These are phyloP conservation scores for Phrynosoma blainvillii DNA, from an alignment of 2,113 vertebrate species.

Conservation along the genomic window DNA sequence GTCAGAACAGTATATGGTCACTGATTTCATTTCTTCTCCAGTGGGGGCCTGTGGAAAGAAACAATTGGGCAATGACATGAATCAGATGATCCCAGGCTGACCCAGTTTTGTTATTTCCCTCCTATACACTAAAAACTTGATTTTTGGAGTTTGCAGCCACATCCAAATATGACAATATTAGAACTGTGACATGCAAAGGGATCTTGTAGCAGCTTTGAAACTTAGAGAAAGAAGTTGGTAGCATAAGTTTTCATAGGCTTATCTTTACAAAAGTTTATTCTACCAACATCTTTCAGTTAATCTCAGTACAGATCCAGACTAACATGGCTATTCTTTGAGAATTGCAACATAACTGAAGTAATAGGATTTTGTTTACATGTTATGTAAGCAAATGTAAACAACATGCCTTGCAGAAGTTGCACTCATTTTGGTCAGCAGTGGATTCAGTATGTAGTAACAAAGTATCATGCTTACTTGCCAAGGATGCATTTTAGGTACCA, in stretches of 20 bases:
- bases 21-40: not conserved
- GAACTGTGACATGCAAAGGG: not conserved
- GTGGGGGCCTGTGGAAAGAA: not conserved
- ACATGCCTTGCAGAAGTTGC: not conserved
- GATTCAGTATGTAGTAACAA: not conserved
- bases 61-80: not conserved
- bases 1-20: not conserved
- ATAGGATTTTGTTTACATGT: not conserved
- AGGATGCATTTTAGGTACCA: not conserved
- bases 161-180: not conserved
- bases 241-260: no score
- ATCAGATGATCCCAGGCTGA: constrained; percentile 1
- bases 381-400: not conserved
- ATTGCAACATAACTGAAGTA: not conserved
- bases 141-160: not conserved
- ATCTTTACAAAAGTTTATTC: no score
- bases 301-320: no score
- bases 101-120: constrained; percentile 1
- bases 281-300: no score
- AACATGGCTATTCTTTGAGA: no score
- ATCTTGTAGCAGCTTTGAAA: no score
- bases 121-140: not conserved
- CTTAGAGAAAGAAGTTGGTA: no score
- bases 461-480: not conserved
- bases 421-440: not conserved